Evolutionary conservation across 2,797 vertebrate genomes (phyloP).

Genomic region (Eurystomus glaucurus): DNA sequence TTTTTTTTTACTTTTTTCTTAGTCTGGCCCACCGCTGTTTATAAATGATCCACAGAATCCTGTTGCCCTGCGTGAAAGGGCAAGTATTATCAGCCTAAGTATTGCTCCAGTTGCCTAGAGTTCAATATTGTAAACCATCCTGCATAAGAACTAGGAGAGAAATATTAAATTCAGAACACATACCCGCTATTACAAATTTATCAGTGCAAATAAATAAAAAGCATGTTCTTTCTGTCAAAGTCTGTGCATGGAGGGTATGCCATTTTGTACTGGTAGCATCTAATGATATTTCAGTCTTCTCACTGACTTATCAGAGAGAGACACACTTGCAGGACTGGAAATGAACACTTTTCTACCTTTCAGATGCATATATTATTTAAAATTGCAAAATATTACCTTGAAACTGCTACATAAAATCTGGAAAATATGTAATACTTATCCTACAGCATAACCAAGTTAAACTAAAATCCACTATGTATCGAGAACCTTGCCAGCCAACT

Average conservation of each 20-base stretch:
- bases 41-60: background rate
- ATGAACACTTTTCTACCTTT: background rate
- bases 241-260: background rate
- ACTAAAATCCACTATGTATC: background rate
- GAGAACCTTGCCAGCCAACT: background rate
- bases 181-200: constrained; percentile 8
- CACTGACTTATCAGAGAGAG: constrained; percentile 38
- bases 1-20: too few relatives aligned
- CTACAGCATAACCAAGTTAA: background rate
- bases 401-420: constrained; percentile 28
- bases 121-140: background rate
- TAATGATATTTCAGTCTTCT: constrained; percentile 45
- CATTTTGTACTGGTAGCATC: background rate
- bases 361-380: constrained; percentile 33
- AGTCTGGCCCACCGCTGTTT: background rate
- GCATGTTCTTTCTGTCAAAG: background rate
- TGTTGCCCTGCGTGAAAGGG: background rate
- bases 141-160: background rate
- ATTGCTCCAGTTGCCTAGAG: background rate
- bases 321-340: constrained; percentile 9
- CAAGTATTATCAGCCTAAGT: background rate
- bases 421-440: background rate
- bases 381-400: constrained; percentile 39
- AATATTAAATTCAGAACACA: constrained; percentile 33
- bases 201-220: background rate